Conservation (phyloP, 2,797 vertebrate species). For the Rhinichthys osculus region DNA sequence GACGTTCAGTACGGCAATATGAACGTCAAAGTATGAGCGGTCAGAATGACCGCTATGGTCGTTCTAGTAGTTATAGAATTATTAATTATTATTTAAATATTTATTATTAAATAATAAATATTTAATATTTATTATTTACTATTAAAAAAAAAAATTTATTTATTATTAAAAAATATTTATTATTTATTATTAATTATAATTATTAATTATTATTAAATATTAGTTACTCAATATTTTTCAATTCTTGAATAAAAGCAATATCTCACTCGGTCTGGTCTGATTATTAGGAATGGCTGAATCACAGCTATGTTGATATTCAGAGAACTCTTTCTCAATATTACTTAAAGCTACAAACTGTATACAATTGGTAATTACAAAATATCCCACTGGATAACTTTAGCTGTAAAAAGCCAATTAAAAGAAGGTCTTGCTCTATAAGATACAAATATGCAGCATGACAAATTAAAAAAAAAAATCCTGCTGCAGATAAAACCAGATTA, state of each 20-base stretch:
- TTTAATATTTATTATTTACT: too few species aligned
- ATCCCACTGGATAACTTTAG: too few species aligned
- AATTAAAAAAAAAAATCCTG: background rate
- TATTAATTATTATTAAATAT: too few species aligned
- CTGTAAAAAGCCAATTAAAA: background rate
- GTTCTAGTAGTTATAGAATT: too few species aligned
- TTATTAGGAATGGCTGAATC: background rate
- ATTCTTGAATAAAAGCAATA: slow-evolving; percentile 2
- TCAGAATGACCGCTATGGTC: too few species aligned
- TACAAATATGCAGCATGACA: background rate
- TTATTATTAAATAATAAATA: too few species aligned
- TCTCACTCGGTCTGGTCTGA: background rate
- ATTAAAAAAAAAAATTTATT: too few species aligned
- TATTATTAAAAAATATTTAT: too few species aligned
- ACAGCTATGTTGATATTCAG: background rate
- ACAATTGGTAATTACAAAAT: background rate
- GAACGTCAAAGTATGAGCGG: too few species aligned
- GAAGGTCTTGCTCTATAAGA: background rate
- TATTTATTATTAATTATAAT: too few species aligned
- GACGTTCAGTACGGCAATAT: too few species aligned
- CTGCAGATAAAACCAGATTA: slow-evolving; percentile 5
- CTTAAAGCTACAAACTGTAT: background rate
- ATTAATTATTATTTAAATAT: too few species aligned
- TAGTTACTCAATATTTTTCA: background rate
- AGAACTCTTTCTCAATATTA: background rate